Evolutionary conservation across 92 coral and sea anemone genomes (phyloP).

Genomic region (Paragorgia papillata): DNA sequence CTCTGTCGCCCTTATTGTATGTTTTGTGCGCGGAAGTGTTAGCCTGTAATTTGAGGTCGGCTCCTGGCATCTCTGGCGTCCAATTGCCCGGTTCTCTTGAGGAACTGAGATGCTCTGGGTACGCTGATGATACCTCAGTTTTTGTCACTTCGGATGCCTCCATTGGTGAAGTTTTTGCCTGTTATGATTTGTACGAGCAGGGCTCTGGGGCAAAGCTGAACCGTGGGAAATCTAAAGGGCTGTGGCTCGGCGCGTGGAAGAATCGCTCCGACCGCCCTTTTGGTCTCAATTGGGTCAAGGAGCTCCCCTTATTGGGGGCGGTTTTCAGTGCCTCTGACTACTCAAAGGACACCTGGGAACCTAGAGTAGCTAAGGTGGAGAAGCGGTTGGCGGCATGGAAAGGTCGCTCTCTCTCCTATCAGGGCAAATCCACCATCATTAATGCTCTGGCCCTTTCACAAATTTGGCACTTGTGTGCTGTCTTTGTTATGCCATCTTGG

Average conservation of each 20-base stretch:
- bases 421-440: neutral
- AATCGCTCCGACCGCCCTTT: too few relatives aligned
- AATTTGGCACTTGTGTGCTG: neutral
- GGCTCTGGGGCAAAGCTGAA: too few relatives aligned
- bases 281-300: too few relatives aligned
- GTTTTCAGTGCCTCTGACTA: neutral
- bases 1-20: conserved; percentile 32
- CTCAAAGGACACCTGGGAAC: neutral
- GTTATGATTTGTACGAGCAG: neutral
- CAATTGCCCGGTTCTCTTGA: neutral
- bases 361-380: neutral
- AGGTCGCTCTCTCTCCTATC: neutral
- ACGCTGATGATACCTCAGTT: too few relatives aligned
- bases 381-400: neutral
- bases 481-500: neutral
- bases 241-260: too few relatives aligned
- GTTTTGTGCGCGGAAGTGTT: conserved; percentile 3
- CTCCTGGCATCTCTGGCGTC: neutral
- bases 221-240: neutral
- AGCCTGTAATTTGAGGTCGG: neutral
- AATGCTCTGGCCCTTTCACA: neutral
- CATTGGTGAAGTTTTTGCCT: neutral
- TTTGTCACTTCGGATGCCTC: neutral
- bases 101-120: neutral
- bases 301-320: neutral